Conservation (phyloP, 2,113 vertebrate genomes). For the Lycaon pictus region DNA sequence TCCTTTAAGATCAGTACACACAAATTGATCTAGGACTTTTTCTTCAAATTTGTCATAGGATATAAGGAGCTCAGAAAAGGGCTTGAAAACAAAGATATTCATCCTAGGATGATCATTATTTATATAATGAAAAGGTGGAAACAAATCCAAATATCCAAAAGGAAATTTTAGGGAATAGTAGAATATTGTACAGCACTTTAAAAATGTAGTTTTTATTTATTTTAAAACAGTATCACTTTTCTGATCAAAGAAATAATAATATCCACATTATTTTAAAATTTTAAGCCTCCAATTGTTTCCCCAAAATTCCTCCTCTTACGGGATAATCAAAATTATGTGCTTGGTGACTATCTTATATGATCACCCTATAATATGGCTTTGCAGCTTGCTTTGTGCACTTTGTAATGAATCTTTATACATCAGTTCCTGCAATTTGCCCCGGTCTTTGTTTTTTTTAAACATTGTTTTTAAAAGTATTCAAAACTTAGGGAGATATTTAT, state of each 20-base stretch:
- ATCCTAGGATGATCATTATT: background rate
- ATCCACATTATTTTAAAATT: background rate
- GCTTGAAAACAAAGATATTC: background rate
- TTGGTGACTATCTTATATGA: slow-evolving; percentile 36
- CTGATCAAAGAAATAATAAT: slow-evolving; percentile 5
- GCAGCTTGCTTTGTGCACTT: slow-evolving; percentile 22
- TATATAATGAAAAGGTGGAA: background rate
- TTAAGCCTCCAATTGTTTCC: background rate
- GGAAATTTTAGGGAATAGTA: background rate
- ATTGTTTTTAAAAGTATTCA: background rate
- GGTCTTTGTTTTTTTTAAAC: background rate
- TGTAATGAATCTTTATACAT: background rate
- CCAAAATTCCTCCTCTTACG: background rate
- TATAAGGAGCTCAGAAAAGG: background rate
- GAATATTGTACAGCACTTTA: background rate
- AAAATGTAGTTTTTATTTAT: background rate
- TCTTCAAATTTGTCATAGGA: slow-evolving; percentile 24
- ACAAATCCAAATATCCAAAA: background rate
- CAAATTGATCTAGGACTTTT: background rate
- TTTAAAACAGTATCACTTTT: slow-evolving; percentile 36
- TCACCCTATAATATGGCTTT: background rate
- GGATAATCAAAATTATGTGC: slow-evolving; percentile 25
- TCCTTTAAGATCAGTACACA: background rate
- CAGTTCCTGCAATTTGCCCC: background rate
- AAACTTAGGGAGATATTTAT: background rate